phyloP scores from a whole-genome alignment of 2,797 vertebrate species.

The Pangasius sanitwongsei region DNA sequence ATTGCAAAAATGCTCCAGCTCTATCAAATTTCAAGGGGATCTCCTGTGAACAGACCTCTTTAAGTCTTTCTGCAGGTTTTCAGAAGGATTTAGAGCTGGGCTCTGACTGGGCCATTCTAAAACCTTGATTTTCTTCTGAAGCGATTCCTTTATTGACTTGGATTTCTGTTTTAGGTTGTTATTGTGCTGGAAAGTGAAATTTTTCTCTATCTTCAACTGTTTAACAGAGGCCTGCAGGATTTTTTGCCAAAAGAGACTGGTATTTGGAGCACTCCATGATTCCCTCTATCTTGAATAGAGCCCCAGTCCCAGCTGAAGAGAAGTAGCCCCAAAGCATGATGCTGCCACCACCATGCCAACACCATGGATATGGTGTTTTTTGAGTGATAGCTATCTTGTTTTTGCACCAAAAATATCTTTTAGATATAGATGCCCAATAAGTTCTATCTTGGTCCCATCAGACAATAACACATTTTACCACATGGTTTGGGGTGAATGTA shows the following conservation, averaged over 20 bases:
- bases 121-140: not conserved
- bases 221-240: not conserved
- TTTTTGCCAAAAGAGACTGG: not conserved
- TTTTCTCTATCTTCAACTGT: not conserved
- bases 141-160: not conserved
- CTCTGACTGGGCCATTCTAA: not conserved
- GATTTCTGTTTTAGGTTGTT: not conserved
- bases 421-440: not conserved
- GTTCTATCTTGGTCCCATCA: not conserved
- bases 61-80: not conserved
- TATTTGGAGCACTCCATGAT: not conserved
- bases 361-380: not conserved
- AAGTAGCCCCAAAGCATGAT: not conserved
- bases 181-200: not conserved
- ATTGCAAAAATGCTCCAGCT: not conserved
- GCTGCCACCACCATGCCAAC: not conserved
- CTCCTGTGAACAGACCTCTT: not conserved
- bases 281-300: not conserved
- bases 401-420: not conserved
- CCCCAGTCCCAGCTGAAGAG: not conserved
- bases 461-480: not conserved
- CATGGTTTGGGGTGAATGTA: not conserved
- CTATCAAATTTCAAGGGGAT: not conserved
- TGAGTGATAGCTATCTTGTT: not conserved
- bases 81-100: not conserved